Evolutionary conservation across 2,797 vertebrate species (phyloP), one percentile per base, ranked within the genome.

Genomic region (Pempheris klunzingeri): DNA sequence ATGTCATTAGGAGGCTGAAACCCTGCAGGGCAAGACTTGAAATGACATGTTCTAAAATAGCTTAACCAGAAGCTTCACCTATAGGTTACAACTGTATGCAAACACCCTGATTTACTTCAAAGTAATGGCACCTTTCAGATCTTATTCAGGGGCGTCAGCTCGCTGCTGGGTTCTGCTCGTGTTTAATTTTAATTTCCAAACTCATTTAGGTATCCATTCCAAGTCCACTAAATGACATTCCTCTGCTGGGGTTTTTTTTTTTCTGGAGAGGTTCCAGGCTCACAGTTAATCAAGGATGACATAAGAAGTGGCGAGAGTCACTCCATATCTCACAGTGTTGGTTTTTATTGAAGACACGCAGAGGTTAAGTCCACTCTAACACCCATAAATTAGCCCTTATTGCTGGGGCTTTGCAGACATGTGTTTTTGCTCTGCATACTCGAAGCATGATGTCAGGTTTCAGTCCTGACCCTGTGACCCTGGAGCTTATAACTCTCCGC

Each of bases 361-460:
- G 79, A 81, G 87, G 85, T 90, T 80, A 91, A 86, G 84, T 83
- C 87, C 77, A 85, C 80, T 70, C 10, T 63, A 79, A 84, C 72
- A 22, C 44, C 44, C 30, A 83, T 87, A 83, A 90, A 88, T 89
- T 71, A 85, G n/a, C 11, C 22, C 5, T 77, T 87, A 87, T 88
- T 87, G 80, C 84, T 0, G 39, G 64, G 63, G 57, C 58, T 83
- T 62, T 54, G 60, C 63, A 50, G 74, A 73, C 87, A 84, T 84
- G 68, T 88, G 88, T 88, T 93, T 92, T 81, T 66, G 47, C 80
- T 81, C 63, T 32, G 73, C 87, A 87, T 92, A 74, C 84, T 87
- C 14, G 0, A 86, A 85, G 79, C 26, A 58, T 93, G 92, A 94
- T 88, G 92, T 94, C 92, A 93, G 74, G 41, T 67, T 90, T 84